Percentiles rank a stretch among this genome's conserved stretches.
Conservation (phyloP, 1,140 invertebrate species). For the Globodera ellingtonae region DNA sequence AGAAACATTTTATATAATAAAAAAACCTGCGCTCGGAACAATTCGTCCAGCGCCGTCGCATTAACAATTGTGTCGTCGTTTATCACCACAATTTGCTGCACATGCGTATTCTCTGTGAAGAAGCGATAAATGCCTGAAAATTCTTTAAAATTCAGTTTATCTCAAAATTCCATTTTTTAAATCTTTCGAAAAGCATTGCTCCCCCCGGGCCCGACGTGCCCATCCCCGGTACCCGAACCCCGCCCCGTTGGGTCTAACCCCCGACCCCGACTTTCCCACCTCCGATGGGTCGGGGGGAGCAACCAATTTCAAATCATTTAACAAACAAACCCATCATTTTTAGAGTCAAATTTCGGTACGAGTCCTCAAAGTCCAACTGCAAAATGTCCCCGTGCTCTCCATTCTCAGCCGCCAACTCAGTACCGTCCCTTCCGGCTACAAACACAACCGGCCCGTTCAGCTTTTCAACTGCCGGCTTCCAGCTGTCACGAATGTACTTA, state of each 20-base stretch:
- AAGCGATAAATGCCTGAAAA: conserved; percentile 51
- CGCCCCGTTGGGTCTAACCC: no score
- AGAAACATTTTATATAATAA: not conserved
- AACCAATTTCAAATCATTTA: no score
- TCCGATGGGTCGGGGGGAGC: no score
- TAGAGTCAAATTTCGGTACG: conserved; percentile 60
- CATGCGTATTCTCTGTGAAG: conserved; percentile 44
- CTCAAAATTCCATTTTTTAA: no score
- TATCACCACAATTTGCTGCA: conserved; percentile 62
- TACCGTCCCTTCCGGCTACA: conserved; percentile 44
- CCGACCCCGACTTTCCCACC: no score
- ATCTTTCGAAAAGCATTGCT: no score
- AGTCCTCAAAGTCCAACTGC: conserved; percentile 62
- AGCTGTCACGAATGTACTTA: conserved; percentile 57
- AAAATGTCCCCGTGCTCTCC: conserved; percentile 53
- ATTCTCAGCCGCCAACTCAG: conserved; percentile 39
- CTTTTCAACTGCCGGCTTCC: conserved; percentile 48
- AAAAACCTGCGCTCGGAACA: conserved; percentile 15
- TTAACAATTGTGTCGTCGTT: conserved; percentile 66
- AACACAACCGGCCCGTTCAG: conserved; percentile 53
- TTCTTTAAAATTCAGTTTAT: not conserved
- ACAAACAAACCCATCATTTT: conserved; percentile 62
- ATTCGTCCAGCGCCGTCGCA: conserved; percentile 55
- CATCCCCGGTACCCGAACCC: no score
- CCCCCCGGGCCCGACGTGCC: no score